A percentile compares a stretch with the other conserved stretches of the same genome.
These are phyloP conservation scores for Villa cingulata DNA, from an alignment of 2,888 invertebrate species.

Conservation along the genomic window DNA sequence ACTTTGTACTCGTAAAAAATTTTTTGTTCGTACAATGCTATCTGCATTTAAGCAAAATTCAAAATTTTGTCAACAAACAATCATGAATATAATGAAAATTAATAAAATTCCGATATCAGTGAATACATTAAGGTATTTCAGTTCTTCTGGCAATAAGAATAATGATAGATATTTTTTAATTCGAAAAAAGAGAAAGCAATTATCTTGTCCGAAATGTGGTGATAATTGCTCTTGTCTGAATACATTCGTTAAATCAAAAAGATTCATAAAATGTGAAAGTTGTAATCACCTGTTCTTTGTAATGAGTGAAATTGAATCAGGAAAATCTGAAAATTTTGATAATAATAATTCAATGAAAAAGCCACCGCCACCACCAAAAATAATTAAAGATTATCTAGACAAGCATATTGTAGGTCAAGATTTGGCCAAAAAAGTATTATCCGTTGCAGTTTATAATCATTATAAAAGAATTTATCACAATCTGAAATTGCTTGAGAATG, in stretches of 20 bases:
- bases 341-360: neutral
- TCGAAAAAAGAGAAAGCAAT: neutral
- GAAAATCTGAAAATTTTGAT: neutral
- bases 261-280: neutral
- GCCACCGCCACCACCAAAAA: conserved; percentile 49
- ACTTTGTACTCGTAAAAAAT: too few relatives aligned
- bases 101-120: neutral
- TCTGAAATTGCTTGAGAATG: conserved; percentile 35
- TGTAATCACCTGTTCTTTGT: neutral
- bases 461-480: conserved; percentile 86
- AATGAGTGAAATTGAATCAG: neutral
- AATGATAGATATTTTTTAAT: neutral
- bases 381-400: conserved; percentile 85
- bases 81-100: neutral
- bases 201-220: neutral
- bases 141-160: too few relatives aligned
- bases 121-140: too few relatives aligned
- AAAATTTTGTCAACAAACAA: too few relatives aligned
- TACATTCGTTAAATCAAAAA: neutral
- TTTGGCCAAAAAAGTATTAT: conserved; percentile 82
- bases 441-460: conserved; percentile 93
- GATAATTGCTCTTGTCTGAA: neutral
- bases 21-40: too few relatives aligned
- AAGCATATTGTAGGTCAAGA: conserved; percentile 90
- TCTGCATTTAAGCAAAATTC: too few relatives aligned